phyloP scores from a whole-genome alignment of 2,113 vertebrate genomes.

The Turdus rufiventris region DNA sequence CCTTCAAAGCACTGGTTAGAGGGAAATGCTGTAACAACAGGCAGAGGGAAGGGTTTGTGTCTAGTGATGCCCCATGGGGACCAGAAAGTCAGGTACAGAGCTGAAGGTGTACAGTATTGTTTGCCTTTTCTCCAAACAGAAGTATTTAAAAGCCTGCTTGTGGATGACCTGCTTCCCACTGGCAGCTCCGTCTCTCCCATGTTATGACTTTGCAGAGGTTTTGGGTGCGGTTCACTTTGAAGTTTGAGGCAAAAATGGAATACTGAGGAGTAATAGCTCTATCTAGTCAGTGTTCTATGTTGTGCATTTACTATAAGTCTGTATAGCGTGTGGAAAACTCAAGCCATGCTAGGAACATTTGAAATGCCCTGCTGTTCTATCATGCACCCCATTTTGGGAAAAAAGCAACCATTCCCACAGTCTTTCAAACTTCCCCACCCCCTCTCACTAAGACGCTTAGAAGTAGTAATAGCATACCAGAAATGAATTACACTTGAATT shows the following conservation, averaged over 20 bases:
- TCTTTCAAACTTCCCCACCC: not conserved
- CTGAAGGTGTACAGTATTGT: accelerated
- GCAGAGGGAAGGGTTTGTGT: not conserved
- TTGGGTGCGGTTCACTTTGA: not conserved
- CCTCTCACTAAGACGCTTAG: not conserved
- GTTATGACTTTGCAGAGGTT: not conserved
- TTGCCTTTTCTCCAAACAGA: accelerated
- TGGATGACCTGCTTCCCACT: not conserved
- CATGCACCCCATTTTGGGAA: not conserved
- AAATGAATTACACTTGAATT: not conserved
- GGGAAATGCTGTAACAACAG: not conserved
- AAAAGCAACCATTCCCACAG: not conserved
- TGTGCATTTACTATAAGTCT: not conserved
- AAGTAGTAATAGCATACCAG: not conserved
- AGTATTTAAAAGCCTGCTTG: not conserved
- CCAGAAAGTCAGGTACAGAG: not conserved
- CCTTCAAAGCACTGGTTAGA: not conserved
- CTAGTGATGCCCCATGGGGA: not conserved
- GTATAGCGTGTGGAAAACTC: not conserved
- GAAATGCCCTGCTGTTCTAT: not conserved
- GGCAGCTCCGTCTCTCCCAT: accelerated
- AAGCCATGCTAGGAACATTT: not conserved
- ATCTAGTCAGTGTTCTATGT: not conserved
- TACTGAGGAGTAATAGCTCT: not conserved
- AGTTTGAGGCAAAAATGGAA: constrained; percentile 3